Evolutionary conservation across 2,888 invertebrate species (phyloP).

Genomic region (Liopterus haemorrhoidalis): DNA sequence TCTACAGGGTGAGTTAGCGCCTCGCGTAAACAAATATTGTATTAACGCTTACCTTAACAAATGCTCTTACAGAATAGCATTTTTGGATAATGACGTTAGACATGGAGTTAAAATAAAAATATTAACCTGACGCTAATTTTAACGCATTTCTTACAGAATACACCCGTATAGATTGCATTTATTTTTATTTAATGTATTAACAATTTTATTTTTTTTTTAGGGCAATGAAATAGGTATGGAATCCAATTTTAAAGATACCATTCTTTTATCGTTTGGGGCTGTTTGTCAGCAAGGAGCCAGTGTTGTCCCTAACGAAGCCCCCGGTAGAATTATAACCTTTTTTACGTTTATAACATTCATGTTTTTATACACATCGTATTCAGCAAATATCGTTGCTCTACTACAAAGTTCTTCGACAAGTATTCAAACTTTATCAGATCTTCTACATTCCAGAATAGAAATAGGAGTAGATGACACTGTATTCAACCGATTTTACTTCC

Average conservation of each 20-base stretch:
- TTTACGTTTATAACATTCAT: constrained; percentile 58
- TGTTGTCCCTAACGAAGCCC: constrained; percentile 45
- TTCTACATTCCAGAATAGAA: constrained; percentile 59
- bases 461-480: constrained; percentile 65
- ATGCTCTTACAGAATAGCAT: no score
- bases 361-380: constrained; percentile 68
- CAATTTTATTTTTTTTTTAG: not conserved
- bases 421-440: constrained; percentile 58
- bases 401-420: constrained; percentile 66
- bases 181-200: no score
- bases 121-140: no score
- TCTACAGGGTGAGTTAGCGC: no score
- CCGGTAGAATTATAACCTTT: constrained; percentile 56
- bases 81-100: no score
- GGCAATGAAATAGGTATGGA: constrained; percentile 26
- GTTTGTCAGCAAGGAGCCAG: constrained; percentile 57
- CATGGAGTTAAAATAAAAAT: no score
- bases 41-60: no score
- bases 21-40: no score
- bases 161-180: no score
- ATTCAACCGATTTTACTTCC: constrained; percentile 63
- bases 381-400: constrained; percentile 69
- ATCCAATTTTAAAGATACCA: constrained; percentile 49
- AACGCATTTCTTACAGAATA: no score
- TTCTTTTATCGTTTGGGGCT: constrained; percentile 53